Base-by-base conservation (phyloP, 2,797 vertebrate genomes). In the Urocyon cinereoargenteus region DNA sequence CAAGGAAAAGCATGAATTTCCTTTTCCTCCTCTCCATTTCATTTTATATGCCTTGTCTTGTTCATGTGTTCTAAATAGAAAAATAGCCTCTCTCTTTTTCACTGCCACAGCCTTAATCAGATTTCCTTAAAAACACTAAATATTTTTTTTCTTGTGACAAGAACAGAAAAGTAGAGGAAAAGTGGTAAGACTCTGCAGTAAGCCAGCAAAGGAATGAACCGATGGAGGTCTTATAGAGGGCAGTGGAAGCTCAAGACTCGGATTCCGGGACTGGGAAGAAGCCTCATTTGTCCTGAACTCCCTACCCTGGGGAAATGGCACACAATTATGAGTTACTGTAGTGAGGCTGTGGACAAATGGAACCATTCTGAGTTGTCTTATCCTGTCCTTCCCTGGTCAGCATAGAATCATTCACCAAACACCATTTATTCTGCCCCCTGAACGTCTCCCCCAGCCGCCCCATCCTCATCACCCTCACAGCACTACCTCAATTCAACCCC, bases 61-160 rank as follows among this genome's bases (percentile, higher is more conserved):
- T 31, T 83, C 68, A 86, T 75, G 73, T 55, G 94, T 86, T 94
- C 90, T 77, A 82, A 91, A 77, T 2, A 93, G 86, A 93, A 91
- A 91, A 95, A 86, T 13, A n/a, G 66, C 2, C 61, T 51, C 49
- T 73, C 28, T 86, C 77, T 88, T 68, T 94, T 61, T 90, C 36
- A 78, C 10, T n/a, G 57, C 91, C 64, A 22, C 11, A 70, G n/a
- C 26, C 68, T 86, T 64, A 22, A 81, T 53, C 62, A n/a, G 49
- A 90, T 96, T 93, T 83, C 78, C 4, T 84, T 89, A 40, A 84
- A 79, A 73, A 70, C 14, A 34, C 31, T 64, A 28, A 59, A 2
- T 28, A 12, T 53, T 31, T 40, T 84, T 87, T 72, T 45, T 36
- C 57, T 59, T 49, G 16, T 86, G 64, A n/a, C 53, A 86, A 73